phyloP scores from a whole-genome alignment of 2,113 vertebrate species.

The Psittacula cyanocephala region DNA sequence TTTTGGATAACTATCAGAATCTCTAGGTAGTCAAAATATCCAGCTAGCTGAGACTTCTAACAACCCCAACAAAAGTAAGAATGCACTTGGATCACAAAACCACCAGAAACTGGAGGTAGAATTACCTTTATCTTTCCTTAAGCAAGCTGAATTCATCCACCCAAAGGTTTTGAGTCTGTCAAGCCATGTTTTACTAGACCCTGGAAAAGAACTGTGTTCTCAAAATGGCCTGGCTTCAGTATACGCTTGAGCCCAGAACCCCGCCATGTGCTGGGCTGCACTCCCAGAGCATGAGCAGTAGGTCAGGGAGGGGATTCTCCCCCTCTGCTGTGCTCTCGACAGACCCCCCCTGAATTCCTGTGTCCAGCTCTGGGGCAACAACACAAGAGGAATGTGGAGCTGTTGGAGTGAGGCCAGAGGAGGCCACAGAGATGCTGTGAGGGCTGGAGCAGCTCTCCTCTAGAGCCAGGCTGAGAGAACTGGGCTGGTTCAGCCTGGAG shows the following conservation, averaged over 20 bases:
- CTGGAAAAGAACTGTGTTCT: not conserved
- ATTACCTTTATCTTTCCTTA: not conserved
- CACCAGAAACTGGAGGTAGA: not conserved
- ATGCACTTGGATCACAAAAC: not conserved
- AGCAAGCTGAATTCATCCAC: not conserved
- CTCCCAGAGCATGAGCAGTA: not conserved
- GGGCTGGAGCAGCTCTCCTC: not conserved
- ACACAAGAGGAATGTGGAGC: not conserved
- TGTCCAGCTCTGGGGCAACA: not conserved
- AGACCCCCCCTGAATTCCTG: not conserved
- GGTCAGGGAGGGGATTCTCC: not conserved
- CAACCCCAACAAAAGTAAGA: not conserved
- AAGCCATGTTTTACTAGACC: not conserved
- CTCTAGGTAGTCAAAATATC: not conserved
- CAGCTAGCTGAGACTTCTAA: not conserved
- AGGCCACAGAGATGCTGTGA: not conserved
- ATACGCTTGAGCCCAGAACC: not conserved
- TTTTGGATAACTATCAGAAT: not conserved
- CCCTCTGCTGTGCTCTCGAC: not conserved
- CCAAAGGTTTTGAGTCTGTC: not conserved
- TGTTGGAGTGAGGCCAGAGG: not conserved
- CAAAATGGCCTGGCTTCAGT: not conserved
- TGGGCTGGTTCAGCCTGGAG: not conserved
- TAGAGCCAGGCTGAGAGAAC: not conserved
- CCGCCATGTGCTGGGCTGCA: not conserved